Base-by-base conservation (phyloP, 1,140 invertebrate genomes). In the Catajapyx aquilonaris region DNA sequence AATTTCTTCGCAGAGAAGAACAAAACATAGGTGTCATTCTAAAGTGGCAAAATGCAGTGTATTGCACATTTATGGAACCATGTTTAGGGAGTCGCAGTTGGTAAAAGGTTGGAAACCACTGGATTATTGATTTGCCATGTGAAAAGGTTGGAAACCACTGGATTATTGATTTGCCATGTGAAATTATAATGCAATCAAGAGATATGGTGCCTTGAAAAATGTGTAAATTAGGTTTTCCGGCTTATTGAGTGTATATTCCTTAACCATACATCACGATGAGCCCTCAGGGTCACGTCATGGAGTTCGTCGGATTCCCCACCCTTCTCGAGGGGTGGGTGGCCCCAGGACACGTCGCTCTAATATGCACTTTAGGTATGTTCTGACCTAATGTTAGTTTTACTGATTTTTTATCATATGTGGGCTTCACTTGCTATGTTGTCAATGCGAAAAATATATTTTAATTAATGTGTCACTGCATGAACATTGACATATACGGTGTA, bases 261-360 rank as follows among this genome's bases (percentile, higher is more conserved):
- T 74, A 71, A 74, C 62, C 48, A 21, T 41, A 18, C 36, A 30
- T 49, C 53, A 77, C 69, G 85, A 91, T 62, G 85, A 90, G 60
- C 81, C 83, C 41, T 66, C 71, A 51, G 71, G 75, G 44, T 79
- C 74, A 48, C 65, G 81, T 44, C 78, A 83, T 59, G 73, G 72
- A 41, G 75, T 84, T 35, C 71, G 86, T 42, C 73, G 86, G 43
- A 85, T 88, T 58, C 81, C 81, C 31, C 76, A 85, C 55, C 70
- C 77, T 25, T 66, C 73, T 36, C 62, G 79, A 51, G 79, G 78
- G 41, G 69, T 81, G 43, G 71, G 75, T 46, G 72, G 74, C 32
- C 65, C 71, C 28, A 64, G 87, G 44, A 65, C 81, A 34, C 65
- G 62, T 43, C 61, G 72, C 50, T 76, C 78, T 48, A 91, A 91